Conservation (phyloP, 2,888 invertebrate genomes). For the Pardosa pseudoannulata region DNA sequence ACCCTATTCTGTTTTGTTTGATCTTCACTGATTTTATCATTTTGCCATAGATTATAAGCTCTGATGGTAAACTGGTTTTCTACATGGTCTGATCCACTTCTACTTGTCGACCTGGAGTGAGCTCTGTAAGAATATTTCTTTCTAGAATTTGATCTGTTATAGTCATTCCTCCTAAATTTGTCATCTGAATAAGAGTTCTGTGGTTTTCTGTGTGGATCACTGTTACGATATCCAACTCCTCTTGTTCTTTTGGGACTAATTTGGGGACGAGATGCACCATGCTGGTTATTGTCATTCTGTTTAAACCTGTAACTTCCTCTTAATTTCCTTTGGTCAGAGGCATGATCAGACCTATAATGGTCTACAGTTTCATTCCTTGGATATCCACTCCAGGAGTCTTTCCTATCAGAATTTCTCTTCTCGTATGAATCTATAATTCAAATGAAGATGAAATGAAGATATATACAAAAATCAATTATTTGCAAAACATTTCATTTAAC, state of each 20-base stretch:
- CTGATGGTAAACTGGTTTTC: background rate
- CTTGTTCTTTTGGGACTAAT: background rate
- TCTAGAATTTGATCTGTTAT: background rate
- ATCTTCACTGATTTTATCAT: constrained; percentile 14
- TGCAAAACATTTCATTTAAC: too few species aligned
- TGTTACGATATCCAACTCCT: background rate
- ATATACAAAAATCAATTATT: too few species aligned
- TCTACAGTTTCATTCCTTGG: too few species aligned
- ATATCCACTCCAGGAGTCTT: background rate
- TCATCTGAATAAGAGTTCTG: constrained; percentile 15
- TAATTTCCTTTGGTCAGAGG: background rate
- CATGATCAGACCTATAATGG: too few species aligned
- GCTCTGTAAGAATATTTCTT: background rate
- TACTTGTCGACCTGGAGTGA: background rate
- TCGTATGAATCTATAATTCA: too few species aligned
- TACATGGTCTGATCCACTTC: background rate
- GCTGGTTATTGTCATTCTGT: too few species aligned
- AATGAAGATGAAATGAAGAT: too few species aligned
- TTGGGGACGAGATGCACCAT: background rate
- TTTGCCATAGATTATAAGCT: constrained; percentile 15
- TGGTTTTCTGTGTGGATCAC: background rate
- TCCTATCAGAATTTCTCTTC: background rate
- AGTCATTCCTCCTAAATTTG: background rate
- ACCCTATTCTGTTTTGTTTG: constrained; percentile 25
- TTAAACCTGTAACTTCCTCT: background rate